These are phyloP conservation scores for Gobio occitaniae DNA, from an alignment of 2,797 vertebrate species.

Conservation along the genomic window DNA sequence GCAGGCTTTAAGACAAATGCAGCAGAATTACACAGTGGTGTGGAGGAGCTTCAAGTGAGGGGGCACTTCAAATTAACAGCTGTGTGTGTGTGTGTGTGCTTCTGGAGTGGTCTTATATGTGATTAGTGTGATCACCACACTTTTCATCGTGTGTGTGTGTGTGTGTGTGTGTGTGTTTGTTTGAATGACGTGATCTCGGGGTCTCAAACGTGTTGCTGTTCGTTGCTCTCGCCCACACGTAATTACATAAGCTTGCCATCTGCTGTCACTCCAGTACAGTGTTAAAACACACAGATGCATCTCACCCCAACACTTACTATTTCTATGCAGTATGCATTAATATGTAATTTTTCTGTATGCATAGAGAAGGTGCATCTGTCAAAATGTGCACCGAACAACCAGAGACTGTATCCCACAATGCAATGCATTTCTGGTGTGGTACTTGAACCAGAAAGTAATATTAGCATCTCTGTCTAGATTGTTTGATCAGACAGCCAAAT, in stretches of 20 bases:
- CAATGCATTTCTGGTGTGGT: neutral
- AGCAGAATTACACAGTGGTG: neutral
- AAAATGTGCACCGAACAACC: neutral
- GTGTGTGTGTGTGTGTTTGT: conserved; percentile 57
- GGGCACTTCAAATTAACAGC: conserved; percentile 14
- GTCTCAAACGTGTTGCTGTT: conserved; percentile 57
- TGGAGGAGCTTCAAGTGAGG: conserved; percentile 4
- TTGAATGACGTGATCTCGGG: conserved; percentile 55
- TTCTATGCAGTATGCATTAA: neutral
- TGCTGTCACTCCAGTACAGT: conserved; percentile 40
- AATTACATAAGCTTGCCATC: conserved; percentile 60
- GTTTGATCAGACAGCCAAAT: neutral
- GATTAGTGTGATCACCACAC: conserved; percentile 7
- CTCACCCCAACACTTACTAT: neutral
- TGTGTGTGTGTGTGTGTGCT: neutral
- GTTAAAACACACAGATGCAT: conserved; percentile 36
- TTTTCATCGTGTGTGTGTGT: conserved; percentile 27
- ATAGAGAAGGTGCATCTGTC: neutral
- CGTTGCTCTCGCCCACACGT: conserved; percentile 51
- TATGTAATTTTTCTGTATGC: neutral
- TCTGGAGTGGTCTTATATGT: conserved; percentile 6
- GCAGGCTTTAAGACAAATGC: neutral
- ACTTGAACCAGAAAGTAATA: neutral
- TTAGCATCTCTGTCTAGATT: neutral
- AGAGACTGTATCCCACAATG: neutral